These are phyloP conservation scores for Phengaris alcon DNA, from an alignment of 2,888 invertebrate species.

Conservation along the genomic window DNA sequence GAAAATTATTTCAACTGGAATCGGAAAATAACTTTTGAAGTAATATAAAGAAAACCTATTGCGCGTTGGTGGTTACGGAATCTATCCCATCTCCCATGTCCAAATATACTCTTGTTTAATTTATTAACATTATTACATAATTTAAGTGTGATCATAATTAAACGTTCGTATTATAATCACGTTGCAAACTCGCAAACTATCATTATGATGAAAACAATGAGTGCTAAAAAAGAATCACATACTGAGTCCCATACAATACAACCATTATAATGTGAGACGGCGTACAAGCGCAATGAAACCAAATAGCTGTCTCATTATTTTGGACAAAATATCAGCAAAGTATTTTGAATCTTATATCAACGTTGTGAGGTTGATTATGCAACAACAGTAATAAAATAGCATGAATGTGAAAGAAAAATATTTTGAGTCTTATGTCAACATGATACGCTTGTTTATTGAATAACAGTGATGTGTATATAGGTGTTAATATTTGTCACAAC, in stretches of 20 bases:
- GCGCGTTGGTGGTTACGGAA: too few relatives aligned
- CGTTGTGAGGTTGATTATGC: conserved; percentile 49
- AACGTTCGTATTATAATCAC: not conserved
- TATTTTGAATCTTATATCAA: conserved; percentile 43
- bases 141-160: not conserved
- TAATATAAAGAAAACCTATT: too few relatives aligned
- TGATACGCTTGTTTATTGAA: conserved; percentile 50
- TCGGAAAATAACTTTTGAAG: too few relatives aligned
- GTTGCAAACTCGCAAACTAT: not conserved
- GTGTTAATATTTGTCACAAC: conserved; percentile 51
- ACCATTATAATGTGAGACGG: conserved; percentile 29
- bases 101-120: too few relatives aligned
- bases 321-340: conserved; percentile 30
- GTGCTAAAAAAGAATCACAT: not conserved
- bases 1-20: too few relatives aligned
- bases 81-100: too few relatives aligned
- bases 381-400: conserved; percentile 26
- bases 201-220: conserved; percentile 18
- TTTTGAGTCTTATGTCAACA: conserved; percentile 42
- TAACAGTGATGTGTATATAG: conserved; percentile 14
- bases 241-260: conserved; percentile 6
- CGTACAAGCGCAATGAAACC: conserved; percentile 20
- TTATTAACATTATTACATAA: not conserved
- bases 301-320: conserved; percentile 31
- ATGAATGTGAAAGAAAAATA: conserved; percentile 34